These are phyloP conservation scores for Pelusios castaneus DNA, from an alignment of 2,113 vertebrate species.

Conservation along the genomic window DNA sequence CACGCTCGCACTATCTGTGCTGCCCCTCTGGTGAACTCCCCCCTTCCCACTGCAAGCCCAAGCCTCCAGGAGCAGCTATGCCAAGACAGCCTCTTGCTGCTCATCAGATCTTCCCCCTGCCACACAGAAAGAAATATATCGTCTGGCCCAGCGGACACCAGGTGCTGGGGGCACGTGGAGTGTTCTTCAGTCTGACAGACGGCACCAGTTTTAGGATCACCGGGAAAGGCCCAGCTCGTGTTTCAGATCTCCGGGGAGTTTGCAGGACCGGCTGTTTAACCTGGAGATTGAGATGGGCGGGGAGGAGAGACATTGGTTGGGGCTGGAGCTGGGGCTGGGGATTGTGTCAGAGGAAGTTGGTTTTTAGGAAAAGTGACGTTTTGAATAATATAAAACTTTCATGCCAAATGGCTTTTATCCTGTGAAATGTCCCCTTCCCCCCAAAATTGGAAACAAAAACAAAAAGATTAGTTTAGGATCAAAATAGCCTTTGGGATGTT, in stretches of 20 bases:
- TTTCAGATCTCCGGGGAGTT: background rate
- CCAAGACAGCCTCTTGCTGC: too few species aligned
- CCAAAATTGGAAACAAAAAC: background rate
- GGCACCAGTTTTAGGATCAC: too few species aligned
- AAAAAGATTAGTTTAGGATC: background rate
- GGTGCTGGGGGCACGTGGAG: too few species aligned
- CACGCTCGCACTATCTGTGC: too few species aligned
- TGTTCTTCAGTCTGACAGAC: too few species aligned
- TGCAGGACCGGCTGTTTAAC: background rate
- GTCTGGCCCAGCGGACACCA: too few species aligned
- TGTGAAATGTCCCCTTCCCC: too few species aligned
- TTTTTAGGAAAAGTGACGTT: background rate
- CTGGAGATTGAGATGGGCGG: too few species aligned
- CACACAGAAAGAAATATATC: background rate
- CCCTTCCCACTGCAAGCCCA: conserved; percentile 1
- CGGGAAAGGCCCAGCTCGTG: too few species aligned
- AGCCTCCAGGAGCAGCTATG: background rate
- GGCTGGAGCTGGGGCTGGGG: background rate
- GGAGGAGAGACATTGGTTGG: background rate
- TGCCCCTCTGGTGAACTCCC: background rate
- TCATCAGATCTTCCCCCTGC: background rate
- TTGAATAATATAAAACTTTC: background rate
- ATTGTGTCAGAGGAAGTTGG: too few species aligned
- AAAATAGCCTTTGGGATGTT: background rate
- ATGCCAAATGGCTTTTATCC: background rate